Evolutionary conservation across 2,888 invertebrate genomes (phyloP), one percentile per base, ranked within the genome.

Genomic region (Antitype chi): DNA sequence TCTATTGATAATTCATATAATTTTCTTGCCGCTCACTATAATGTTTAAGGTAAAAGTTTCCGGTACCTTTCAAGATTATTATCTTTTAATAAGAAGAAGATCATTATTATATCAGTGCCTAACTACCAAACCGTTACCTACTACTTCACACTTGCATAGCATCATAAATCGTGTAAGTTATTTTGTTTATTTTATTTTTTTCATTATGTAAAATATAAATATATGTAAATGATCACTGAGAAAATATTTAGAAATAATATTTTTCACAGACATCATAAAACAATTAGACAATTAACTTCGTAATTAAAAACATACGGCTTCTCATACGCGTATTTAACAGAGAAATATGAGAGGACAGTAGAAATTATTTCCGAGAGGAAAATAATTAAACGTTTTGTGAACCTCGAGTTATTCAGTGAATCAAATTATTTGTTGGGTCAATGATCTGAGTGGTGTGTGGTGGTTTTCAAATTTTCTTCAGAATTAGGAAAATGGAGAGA

Each of bases 361-460:
- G 32, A 2, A 52, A 52, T 28, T 20, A n/a, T 55, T 49, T 57
- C 6, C 20, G 1, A 64, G 80, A 53, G 28, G 8, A 53, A 64
- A 73, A 64, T 74, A 57, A 78, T 64, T 52, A 63, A 43, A n/a
- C n/a, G 11, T 43, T 57, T 43, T 32, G 38, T 71, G 23, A 57
- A 63, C 20, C 15, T 43, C 11, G 11, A 72, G 23, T 32, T 25
- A 53, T 78, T 80, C 28, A 15, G 13, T 20, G 17, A 78, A 38
- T 25, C 25, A 73, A 32, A 53, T 64, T 1, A 64, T 59, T 80
- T 32, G 3, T 47, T 52, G 15, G 43, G 17, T 32, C 53, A 76
- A 47, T 38, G 57, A 59, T 52, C 52, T 64, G 57, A n/a, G n/a
- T n/a, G n/a, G n/a, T n/a, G n/a, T n/a, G n/a, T n/a, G 71, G 57